phyloP scores from a whole-genome alignment of 2,797 vertebrate species.

The Crenuchus spilurus region DNA sequence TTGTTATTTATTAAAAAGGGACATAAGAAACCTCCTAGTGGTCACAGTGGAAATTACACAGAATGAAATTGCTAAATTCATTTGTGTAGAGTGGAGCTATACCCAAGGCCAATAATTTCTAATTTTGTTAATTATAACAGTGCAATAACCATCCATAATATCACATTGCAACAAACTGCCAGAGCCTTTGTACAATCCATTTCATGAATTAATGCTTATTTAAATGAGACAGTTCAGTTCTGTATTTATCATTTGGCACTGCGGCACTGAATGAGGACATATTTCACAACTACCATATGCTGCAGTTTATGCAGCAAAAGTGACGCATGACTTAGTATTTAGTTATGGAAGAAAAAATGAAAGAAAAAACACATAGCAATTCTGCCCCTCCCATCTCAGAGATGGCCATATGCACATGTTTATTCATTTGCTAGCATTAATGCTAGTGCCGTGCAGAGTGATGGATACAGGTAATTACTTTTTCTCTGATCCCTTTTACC shows the following conservation, averaged over 20 bases:
- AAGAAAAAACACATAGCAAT: slow-evolving; percentile 69
- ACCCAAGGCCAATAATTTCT: background rate
- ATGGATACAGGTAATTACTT: slow-evolving; percentile 67
- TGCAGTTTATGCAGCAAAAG: slow-evolving; percentile 2
- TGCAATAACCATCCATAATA: background rate
- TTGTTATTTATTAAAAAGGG: too few species aligned
- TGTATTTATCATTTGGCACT: background rate
- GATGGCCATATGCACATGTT: slow-evolving; percentile 71
- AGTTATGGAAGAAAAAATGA: background rate
- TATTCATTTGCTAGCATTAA: slow-evolving; percentile 63
- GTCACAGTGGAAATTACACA: background rate
- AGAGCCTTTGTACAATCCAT: background rate
- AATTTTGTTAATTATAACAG: background rate
- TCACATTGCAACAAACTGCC: background rate
- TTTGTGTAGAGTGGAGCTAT: background rate
- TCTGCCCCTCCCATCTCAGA: slow-evolving; percentile 62
- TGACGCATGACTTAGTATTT: background rate
- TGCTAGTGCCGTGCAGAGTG: slow-evolving; percentile 51
- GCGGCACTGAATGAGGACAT: background rate
- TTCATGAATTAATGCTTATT: slow-evolving; percentile 11
- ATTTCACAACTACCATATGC: slow-evolving; percentile 32
- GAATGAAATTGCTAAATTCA: background rate
- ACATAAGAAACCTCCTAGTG: background rate
- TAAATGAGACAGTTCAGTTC: background rate
- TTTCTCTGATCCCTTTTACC: slow-evolving; percentile 57